Base-by-base conservation (phyloP, 2,113 vertebrate genomes). In the Podiceps cristatus region DNA sequence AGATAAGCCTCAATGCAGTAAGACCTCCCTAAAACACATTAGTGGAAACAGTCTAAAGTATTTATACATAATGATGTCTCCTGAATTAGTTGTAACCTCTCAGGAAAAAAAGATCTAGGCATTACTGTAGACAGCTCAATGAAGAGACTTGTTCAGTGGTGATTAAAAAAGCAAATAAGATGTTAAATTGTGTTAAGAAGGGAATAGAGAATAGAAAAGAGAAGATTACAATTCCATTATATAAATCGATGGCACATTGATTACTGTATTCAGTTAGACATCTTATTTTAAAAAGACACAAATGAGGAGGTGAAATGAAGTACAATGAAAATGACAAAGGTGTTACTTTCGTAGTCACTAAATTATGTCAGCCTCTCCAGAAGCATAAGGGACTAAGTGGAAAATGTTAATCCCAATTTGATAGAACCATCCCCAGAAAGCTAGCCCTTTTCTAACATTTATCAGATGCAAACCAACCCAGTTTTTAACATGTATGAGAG, bases 191-290 rank as follows among this genome's bases (percentile, higher is more conserved):
- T 94, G 86, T 88, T 95, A 93, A 96, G 83, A 62, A 96, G 75
- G 53, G 40, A 86, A 95, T 37, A 95, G 71, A 96, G 77, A 96
- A 96, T 86, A 95, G 93, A 68, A 82, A 91, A 40, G 55, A 72
- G 63, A 93, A 91, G 85, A 93, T 93, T 96, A 96, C 83, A 92
- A 87, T 93, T 96, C 75, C 69, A 90, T 96, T 95, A 90, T 88
- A 97, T 92, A 96, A 95, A 96, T 95, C 52, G 9, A 96, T 96
- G 93, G 91, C 93, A 95, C 86, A 95, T 92, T 96, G 95, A 97
- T 96, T 96, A 95, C 93, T 97, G 82, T 93, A 96, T 96, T 97
- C 94, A 97, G 88, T 87, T 93, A 96, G 96, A 93, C 85, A 94
- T 97, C 90, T 94, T 88, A 90, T 90, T 97, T 93, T 90, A 90